These are phyloP conservation scores for Cyanocitta stelleri DNA, from an alignment of 2,113 vertebrate genomes.

Conservation along the genomic window DNA sequence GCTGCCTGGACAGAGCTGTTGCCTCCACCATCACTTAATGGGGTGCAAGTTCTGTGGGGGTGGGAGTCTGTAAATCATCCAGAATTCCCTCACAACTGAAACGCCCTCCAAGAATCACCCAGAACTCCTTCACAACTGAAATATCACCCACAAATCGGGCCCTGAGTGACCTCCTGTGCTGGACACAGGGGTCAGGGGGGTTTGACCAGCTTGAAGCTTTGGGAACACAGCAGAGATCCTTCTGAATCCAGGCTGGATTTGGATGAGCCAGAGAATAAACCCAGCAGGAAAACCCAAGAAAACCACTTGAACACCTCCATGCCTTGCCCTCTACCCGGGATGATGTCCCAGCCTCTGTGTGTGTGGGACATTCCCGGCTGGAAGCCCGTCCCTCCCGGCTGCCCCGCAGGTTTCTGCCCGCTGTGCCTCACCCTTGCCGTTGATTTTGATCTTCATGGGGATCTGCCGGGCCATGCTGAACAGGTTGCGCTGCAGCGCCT, in stretches of 20 bases:
- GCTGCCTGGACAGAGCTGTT: neutral
- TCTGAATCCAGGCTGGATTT: neutral
- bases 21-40: neutral
- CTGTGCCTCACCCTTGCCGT: slow-evolving; percentile 77
- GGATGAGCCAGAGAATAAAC: fast-evolving
- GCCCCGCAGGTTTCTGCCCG: neutral
- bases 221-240: fast-evolving
- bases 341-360: neutral
- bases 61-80: neutral
- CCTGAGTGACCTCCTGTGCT: neutral
- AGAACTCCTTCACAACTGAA: neutral
- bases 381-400: neutral
- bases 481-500: slow-evolving; percentile 92
- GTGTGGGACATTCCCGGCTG: fast-evolving
- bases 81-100: neutral
- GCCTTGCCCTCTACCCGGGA: neutral
- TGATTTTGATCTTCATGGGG: slow-evolving; percentile 86
- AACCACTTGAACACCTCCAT: neutral
- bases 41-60: too few species aligned
- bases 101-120: too few species aligned
- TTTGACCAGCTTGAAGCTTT: neutral
- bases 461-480: slow-evolving; percentile 88
- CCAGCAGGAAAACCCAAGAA: neutral
- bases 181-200: neutral
- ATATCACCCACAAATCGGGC: neutral